Evolutionary conservation across 2,113 vertebrate genomes (phyloP), one percentile per base, ranked within the genome.

Genomic region (Microcebus ravelobensis): DNA sequence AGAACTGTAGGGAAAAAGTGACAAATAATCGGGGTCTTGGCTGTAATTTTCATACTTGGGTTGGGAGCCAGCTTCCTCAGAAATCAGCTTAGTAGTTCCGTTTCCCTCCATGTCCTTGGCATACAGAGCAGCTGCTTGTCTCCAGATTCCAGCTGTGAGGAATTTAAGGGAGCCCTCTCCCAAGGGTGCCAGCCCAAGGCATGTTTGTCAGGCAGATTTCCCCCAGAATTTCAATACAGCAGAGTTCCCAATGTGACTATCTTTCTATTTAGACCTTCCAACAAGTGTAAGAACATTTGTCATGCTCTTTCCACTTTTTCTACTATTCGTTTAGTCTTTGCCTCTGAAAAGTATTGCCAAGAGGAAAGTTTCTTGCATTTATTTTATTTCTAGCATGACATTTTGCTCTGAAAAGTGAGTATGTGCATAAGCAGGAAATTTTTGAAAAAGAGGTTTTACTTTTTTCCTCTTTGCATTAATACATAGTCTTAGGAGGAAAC

Each of bases 1-100:
- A 96, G 76, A 92, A 96, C 79, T 95, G 23, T 21, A 91, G 48
- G 89, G 79, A 68, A 96, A 97, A 90, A 77, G 81, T 97, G 92
- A 96, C 87, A 96, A 80, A 91, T 57, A 96, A 86, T 67, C 74
- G 82, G 14, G 29, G 65, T 92, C 85, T 88, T 94, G 95, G 76
- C 84, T 94, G 31, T 93, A 90, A 96, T 73, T 87, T 93, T 95
- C 91, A 57, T 73, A 92, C 95, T 91, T 96, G 80, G 23, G 12
- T 87, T 95, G 29, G 67, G n/a, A 96, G 52, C 76, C 95, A 96
- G 59, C 12, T 77, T 90, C 87, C 70, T 85, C 90, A 93, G 45
- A 87, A 96, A 85, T 92, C 52, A 27, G 36, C 39, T 42, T 87
- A 55, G 90, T 90, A 57, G 87, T 82, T 93, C 45, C 70, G 48